Base-by-base conservation (phyloP, 2,888 invertebrate species). In the Cosmia pyralina region DNA sequence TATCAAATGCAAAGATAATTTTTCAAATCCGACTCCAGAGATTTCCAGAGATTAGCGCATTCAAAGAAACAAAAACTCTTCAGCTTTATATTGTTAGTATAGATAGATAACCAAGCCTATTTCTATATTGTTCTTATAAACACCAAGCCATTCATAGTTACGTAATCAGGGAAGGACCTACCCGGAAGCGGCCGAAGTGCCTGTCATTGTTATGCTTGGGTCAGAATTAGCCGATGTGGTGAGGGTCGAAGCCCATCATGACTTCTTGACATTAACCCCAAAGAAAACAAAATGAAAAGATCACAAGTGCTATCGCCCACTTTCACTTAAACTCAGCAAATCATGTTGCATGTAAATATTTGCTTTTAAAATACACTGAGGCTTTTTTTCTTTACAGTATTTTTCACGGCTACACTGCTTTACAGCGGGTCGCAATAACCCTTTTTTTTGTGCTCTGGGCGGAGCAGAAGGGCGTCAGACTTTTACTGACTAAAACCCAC, bases 401-500 rank as follows among this genome's bases (percentile, higher is more conserved):
- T 88, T 41, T 87, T 34, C 82, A 84, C 71, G 87, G 87, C 50
- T 87, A 85, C 79, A 85, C 84, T 64, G 85, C 85, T 50, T 62
- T 87, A 59, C 83, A 88, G n/a, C 86, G 81, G 83, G 76, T 88
- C n/a, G n/a, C n/a, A n/a, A n/a, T n/a, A n/a, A n/a, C n/a, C n/a
- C n/a, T n/a, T n/a, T n/a, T n/a, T n/a, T n/a, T n/a, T n/a, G n/a
- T n/a, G n/a, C n/a, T n/a, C n/a, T n/a, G n/a, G n/a, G n/a, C n/a
- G n/a, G n/a, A n/a, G n/a, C n/a, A n/a, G n/a, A n/a, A n/a, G n/a
- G n/a, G n/a, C n/a, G n/a, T n/a, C n/a, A n/a, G n/a, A n/a, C n/a
- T n/a, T n/a, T n/a, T n/a, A n/a, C n/a, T n/a, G n/a, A n/a, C n/a
- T n/a, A n/a, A n/a, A n/a, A n/a, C n/a, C n/a, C n/a, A n/a, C n/a